phyloP scores from a whole-genome alignment of 2,113 vertebrate species.

The Ceuthmochares aereus region DNA sequence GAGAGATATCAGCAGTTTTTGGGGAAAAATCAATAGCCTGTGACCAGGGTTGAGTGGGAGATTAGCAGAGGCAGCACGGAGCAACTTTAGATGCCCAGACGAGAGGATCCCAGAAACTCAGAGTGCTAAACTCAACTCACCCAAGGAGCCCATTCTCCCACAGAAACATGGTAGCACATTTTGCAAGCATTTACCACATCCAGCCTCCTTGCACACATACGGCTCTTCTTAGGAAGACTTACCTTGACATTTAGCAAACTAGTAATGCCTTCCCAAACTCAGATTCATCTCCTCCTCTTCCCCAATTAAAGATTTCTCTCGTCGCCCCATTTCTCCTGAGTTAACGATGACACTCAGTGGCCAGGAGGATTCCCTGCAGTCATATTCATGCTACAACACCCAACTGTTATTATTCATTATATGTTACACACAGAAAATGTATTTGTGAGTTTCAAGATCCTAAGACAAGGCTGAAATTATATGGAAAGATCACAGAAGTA shows the following conservation, averaged over 20 bases:
- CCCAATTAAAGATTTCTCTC: background rate
- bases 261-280: background rate
- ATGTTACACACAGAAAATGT: background rate
- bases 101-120: background rate
- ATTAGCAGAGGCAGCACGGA: fast-evolving
- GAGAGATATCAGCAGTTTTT: background rate
- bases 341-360: conserved; percentile 71
- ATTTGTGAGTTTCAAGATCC: background rate
- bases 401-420: background rate
- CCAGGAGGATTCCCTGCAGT: conserved; percentile 63
- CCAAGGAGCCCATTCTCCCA: background rate
- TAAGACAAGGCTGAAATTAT: background rate
- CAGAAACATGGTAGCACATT: fast-evolving
- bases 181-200: fast-evolving
- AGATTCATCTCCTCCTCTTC: background rate
- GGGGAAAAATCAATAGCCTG: background rate
- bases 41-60: background rate
- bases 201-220: background rate
- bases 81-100: background rate
- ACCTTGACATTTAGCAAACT: background rate
- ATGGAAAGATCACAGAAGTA: background rate
- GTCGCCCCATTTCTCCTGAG: conserved; percentile 44
- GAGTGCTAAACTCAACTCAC: fast-evolving
- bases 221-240: background rate
- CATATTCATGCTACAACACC: background rate